Base-by-base conservation (phyloP, 2,888 invertebrate genomes). In the Amblyjoppa fuscipennis region DNA sequence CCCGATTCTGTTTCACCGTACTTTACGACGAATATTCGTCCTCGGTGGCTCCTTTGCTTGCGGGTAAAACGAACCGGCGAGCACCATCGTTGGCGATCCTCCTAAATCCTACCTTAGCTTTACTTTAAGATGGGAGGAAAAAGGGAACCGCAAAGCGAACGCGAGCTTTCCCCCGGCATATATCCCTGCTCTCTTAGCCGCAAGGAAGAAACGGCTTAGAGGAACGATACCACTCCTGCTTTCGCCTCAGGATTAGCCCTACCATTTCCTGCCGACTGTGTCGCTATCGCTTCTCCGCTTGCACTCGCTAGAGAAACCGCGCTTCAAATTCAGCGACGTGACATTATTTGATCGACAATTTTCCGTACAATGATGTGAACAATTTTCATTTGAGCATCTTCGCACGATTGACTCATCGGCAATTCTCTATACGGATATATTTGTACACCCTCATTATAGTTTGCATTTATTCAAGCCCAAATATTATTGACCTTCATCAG, bases 1-100 rank as follows among this genome's bases (percentile, higher is more conserved):
- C 61, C 49, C 25, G 49, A 71, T 71, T 71, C 59, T 64, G 64
- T 64, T 79, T 64, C 71, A 34, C 64, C 59, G 79, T 51, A 71
- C 71, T 69, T 71, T 59, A 61, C 61, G 70, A n/a, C 51, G 13
- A 71, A 79, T 59, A 79, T 79, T 79, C 71, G 38, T 64, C 79
- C 45, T 31, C 11, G 34, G 7, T n/a, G 49, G 59, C 49, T 79
- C 66, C 61, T 71, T 45, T 38, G 61, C n/a, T 78, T 78, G 71
- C n/a, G 68, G 34, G 25, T 34, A 79, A 79, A 79, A 64, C 59
- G 59, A 70, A 28, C n/a, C 59, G 20, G 4, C 59, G 20, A 13
- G 64, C 51, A 25, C 69, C n/a, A 59, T 70, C 31, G 20, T 61
- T 31, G 45, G 20, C 59, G 79, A 64, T 61, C 20, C 79, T 28